These are phyloP conservation scores for Enteromius anoplus DNA, from an alignment of 2,797 vertebrate species.

Conservation along the genomic window DNA sequence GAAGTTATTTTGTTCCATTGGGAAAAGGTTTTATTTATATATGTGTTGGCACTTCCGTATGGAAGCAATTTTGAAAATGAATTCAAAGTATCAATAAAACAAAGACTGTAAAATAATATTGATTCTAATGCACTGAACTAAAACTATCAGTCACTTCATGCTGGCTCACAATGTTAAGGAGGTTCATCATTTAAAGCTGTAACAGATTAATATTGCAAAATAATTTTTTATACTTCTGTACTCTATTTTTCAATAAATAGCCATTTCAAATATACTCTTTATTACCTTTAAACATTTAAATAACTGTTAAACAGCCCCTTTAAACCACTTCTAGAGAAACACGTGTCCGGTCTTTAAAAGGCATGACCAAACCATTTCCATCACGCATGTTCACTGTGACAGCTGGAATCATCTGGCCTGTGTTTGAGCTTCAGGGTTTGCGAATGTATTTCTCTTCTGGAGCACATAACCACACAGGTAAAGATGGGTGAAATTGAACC, in stretches of 20 bases:
- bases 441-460: constrained; percentile 8
- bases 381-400: not conserved
- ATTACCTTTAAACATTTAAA: too few species aligned
- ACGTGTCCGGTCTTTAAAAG: not conserved
- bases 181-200: not conserved
- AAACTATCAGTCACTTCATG: too few species aligned
- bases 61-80: too few species aligned
- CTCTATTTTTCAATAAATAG: not conserved
- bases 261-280: not conserved
- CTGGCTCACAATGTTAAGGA: not conserved
- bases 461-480: constrained; percentile 38
- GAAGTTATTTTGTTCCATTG: constrained; percentile 28
- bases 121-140: not conserved
- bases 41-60: too few species aligned
- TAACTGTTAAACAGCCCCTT: not conserved
- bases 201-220: not conserved
- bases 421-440: not conserved
- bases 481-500: constrained; percentile 43
- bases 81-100: too few species aligned
- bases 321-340: not conserved
- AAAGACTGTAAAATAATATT: too few species aligned
- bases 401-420: not conserved
- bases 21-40: not conserved
- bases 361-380: not conserved
- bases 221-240: not conserved